A percentile compares a stretch with the other conserved stretches of the same genome.
Evolutionary conservation across 2,888 invertebrate genomes (phyloP).

Genomic region (Drosophila seclusa): DNA sequence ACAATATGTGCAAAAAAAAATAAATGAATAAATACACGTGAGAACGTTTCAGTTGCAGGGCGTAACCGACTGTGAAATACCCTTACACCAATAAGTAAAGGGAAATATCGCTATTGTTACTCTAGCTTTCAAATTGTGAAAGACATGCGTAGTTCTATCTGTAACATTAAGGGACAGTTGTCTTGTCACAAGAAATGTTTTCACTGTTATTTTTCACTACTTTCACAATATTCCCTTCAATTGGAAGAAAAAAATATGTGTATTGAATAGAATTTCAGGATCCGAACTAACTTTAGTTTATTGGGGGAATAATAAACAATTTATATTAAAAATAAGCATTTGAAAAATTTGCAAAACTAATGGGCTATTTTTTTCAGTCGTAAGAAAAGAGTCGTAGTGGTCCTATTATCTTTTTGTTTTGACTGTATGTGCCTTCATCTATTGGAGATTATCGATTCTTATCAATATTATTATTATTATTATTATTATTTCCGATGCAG

Average conservation of each 20-base stretch:
- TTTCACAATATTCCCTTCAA: background rate
- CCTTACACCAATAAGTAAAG: background rate
- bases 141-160: background rate
- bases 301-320: background rate
- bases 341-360: background rate
- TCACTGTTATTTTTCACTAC: background rate
- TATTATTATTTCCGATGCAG: background rate
- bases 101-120: background rate
- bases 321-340: background rate
- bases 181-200: background rate
- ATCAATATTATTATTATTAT: no score
- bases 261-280: background rate
- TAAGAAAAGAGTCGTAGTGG: background rate
- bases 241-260: background rate
- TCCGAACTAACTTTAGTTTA: background rate
- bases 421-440: background rate
- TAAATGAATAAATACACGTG: constrained; percentile 20
- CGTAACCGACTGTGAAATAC: background rate
- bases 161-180: background rate
- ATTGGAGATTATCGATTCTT: background rate
- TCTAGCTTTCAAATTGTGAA: background rate
- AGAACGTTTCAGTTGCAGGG: background rate
- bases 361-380: background rate
- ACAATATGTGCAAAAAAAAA: constrained; percentile 31
- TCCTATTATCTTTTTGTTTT: background rate